phyloP scores from a whole-genome alignment of 1,140 invertebrate species.

The Drosophila ananassae region DNA sequence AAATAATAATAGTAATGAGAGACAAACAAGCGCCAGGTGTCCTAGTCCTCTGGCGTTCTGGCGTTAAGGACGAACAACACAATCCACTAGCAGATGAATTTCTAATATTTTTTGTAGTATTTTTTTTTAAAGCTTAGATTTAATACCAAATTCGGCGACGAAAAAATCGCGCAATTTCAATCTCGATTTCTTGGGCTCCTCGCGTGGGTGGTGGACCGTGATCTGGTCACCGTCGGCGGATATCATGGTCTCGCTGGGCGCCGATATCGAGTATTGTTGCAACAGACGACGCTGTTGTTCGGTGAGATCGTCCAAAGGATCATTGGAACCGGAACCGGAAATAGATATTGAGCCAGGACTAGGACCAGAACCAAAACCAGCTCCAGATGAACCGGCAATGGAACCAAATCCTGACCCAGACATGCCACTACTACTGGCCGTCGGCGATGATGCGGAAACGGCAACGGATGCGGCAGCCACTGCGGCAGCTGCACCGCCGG shows the following conservation, averaged over 20 bases:
- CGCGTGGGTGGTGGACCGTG: conserved; percentile 80
- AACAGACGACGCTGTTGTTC: conserved; percentile 76
- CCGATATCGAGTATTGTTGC: conserved; percentile 79
- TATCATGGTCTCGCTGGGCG: conserved; percentile 79
- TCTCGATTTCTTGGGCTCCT: conserved; percentile 79
- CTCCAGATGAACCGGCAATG: neutral
- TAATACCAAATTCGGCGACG: conserved; percentile 83
- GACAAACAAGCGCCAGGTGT: conserved; percentile 8
- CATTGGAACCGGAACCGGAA: conserved; percentile 8
- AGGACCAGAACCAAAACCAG: neutral
- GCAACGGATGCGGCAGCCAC: conserved; percentile 34
- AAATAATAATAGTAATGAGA: too few species aligned
- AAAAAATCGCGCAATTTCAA: conserved; percentile 84
- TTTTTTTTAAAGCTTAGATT: neutral
- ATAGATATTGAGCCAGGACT: neutral
- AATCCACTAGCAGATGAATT: neutral
- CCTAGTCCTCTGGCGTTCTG: neutral
- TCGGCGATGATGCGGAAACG: conserved; percentile 37
- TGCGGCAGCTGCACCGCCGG: conserved; percentile 49
- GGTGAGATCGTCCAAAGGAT: conserved; percentile 71
- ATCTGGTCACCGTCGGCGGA: conserved; percentile 83
- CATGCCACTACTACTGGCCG: conserved; percentile 36
- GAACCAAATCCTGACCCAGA: conserved; percentile 1
- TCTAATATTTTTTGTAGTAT: neutral
- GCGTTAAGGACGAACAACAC: neutral